Conservation (phyloP, 2,113 vertebrate genomes). For the Mungos mungo region DNA sequence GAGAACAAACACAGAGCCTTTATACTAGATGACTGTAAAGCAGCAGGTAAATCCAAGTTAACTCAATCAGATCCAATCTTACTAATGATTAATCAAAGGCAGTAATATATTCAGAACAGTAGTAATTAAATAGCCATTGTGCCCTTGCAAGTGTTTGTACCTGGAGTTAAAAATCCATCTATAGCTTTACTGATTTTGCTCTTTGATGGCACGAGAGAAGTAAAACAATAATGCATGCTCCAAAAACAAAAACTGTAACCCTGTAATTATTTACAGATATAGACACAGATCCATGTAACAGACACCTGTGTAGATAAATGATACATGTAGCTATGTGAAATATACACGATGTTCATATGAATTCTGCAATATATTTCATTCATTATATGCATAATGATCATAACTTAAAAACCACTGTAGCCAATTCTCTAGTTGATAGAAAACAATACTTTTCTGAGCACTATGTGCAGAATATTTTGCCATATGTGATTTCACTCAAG, state of each 20-base stretch:
- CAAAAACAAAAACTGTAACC: not conserved
- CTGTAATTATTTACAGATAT: not conserved
- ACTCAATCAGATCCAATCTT: not conserved
- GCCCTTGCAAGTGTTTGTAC: not conserved
- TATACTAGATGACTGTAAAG: not conserved
- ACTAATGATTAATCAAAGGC: not conserved
- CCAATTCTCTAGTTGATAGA: not conserved
- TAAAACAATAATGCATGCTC: not conserved
- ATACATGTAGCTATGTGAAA: not conserved
- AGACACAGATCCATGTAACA: not conserved
- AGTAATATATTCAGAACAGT: not conserved
- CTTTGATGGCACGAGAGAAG: not conserved
- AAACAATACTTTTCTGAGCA: not conserved
- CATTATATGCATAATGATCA: not conserved
- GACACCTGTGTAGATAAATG: not conserved
- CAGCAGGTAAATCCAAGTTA: not conserved
- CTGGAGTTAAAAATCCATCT: not conserved
- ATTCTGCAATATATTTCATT: not conserved
- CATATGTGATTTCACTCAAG: not conserved
- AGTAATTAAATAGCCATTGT: not conserved
- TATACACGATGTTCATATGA: not conserved
- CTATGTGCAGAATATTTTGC: not conserved
- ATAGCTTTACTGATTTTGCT: not conserved
- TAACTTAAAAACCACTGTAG: not conserved
- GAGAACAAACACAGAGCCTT: not conserved